phyloP scores from a whole-genome alignment of 37 sponge, comb jelly and placozoan genomes.

The Chondrilla cf. caribensis region DNA sequence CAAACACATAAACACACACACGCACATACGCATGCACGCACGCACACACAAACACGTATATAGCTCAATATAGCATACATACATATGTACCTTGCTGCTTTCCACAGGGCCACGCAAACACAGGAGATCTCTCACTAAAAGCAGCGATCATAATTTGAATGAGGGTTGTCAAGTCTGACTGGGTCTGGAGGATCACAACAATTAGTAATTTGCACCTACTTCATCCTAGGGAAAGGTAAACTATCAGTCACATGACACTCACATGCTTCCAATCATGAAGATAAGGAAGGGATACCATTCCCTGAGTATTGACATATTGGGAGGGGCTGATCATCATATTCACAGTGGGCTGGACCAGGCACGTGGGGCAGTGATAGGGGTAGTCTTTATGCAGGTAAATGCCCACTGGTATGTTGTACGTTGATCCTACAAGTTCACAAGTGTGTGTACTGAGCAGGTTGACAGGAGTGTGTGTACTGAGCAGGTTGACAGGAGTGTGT shows the following conservation, averaged over 20 bases:
- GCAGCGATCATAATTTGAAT: conserved; percentile 80
- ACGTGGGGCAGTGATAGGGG: conserved; percentile 72
- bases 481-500: too few species aligned
- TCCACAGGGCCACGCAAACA: conserved; percentile 59
- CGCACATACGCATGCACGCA: too few species aligned
- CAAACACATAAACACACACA: too few species aligned
- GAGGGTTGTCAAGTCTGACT: conserved; percentile 78
- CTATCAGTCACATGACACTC: conserved; percentile 25
- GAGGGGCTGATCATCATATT: conserved; percentile 84
- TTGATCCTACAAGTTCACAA: too few species aligned
- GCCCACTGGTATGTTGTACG: conserved; percentile 93
- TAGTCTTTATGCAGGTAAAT: conserved; percentile 74
- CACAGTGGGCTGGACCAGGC: conserved; percentile 85
- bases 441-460: too few species aligned
- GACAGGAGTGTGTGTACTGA: too few species aligned
- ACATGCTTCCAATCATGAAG: conserved; percentile 94
- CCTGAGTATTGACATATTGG: conserved; percentile 78
- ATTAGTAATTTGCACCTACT: too few species aligned
- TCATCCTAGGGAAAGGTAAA: too few species aligned
- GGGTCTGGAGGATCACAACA: conserved; percentile 38
- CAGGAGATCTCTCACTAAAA: conserved; percentile 88
- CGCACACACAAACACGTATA: too few species aligned
- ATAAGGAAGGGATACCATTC: conserved; percentile 91
- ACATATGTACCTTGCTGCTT: too few species aligned
- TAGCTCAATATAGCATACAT: too few species aligned